These are phyloP conservation scores for Agonopterix alstromeriana DNA, from an alignment of 2,888 invertebrate species.

Conservation along the genomic window DNA sequence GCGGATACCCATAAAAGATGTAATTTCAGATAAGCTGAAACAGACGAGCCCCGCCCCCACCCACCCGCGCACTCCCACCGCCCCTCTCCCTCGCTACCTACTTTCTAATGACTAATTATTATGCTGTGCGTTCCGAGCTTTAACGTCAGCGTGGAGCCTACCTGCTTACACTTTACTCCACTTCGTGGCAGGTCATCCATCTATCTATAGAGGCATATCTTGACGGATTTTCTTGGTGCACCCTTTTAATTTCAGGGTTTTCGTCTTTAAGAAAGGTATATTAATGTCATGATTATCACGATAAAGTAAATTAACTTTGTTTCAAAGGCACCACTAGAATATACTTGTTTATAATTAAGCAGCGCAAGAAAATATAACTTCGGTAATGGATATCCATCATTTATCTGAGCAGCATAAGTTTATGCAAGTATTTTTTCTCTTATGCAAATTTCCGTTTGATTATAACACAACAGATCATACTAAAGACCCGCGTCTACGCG, in stretches of 20 bases:
- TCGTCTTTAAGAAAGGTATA: neutral
- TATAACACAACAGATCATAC: no score
- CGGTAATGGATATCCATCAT: no score
- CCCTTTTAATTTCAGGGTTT: conserved; percentile 4
- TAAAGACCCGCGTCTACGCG: no score
- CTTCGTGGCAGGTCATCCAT: conserved; percentile 49
- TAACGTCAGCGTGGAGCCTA: conserved; percentile 57
- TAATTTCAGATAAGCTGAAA: conserved; percentile 78
- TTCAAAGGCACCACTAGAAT: no score
- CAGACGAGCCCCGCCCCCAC: conserved; percentile 69
- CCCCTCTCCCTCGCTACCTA: conserved; percentile 57
- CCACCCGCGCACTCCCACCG: conserved; percentile 34
- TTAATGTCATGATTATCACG: no score
- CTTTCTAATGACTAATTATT: conserved; percentile 78
- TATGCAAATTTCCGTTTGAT: no score
- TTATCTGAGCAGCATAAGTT: no score
- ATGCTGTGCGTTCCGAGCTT: conserved; percentile 75
- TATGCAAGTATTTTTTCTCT: no score
- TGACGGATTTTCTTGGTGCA: conserved; percentile 18
- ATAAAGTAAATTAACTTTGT: no score
- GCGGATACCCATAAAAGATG: conserved; percentile 77
- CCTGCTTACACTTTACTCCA: conserved; percentile 43
- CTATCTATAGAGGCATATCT: conserved; percentile 9
- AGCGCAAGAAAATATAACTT: no score
- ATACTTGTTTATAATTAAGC: no score